A percentile compares a stretch with the other conserved stretches of the same genome.
phyloP scores from a whole-genome alignment of 2,797 vertebrate genomes.

The Sorex maritimensis region DNA sequence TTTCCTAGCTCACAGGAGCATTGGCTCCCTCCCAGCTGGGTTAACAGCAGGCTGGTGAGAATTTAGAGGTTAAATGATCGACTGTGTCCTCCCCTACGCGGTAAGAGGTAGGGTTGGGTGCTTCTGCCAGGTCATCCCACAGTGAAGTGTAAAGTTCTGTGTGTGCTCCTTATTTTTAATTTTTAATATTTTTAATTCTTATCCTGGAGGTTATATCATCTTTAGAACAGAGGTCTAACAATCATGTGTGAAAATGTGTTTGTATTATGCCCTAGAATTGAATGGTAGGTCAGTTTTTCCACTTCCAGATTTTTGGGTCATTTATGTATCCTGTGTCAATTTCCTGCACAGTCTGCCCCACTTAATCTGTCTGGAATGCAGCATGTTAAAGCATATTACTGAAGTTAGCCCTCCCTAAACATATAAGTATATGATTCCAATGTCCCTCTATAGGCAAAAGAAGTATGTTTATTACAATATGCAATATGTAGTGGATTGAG shows the following conservation, averaged over 20 bases:
- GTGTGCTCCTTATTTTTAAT: background rate
- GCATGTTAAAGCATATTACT: background rate
- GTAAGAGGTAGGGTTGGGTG: background rate
- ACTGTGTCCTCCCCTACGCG: too few relatives aligned
- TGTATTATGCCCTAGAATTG: background rate
- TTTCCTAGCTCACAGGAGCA: background rate
- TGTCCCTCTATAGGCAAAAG: background rate
- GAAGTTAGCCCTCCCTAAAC: background rate
- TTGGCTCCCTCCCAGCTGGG: too few relatives aligned
- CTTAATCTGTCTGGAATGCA: background rate
- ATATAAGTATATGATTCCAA: background rate
- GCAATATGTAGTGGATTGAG: background rate
- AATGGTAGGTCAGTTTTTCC: background rate
- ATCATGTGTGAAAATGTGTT: background rate
- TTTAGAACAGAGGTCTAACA: background rate
- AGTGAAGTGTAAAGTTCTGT: background rate
- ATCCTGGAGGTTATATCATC: background rate
- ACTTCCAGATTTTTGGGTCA: background rate
- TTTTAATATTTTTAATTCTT: too few relatives aligned
- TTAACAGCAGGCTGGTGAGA: too few relatives aligned
- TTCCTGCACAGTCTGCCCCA: background rate
- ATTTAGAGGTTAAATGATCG: background rate
- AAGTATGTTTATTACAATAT: background rate
- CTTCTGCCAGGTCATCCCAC: background rate
- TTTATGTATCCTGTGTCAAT: constrained; percentile 17